Percentiles rank a stretch among this genome's conserved stretches.
Evolutionary conservation across 2,888 invertebrate species (phyloP).

Genomic region (Caenorhabditis macrosperma): DNA sequence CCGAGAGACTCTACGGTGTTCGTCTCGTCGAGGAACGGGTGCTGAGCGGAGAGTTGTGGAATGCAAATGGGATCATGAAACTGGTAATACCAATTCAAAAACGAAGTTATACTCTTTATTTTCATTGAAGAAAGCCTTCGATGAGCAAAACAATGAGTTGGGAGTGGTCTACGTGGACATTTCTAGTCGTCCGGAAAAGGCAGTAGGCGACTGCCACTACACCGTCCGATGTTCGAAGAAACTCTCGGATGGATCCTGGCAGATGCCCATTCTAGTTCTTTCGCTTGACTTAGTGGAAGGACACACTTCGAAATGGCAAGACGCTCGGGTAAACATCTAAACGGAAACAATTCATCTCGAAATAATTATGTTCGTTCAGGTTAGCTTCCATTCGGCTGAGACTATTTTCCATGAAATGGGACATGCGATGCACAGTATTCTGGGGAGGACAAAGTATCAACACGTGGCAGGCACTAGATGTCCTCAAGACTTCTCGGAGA

Average conservation of each 20-base stretch:
- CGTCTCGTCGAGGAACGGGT: conserved; percentile 84
- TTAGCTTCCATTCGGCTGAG: conserved; percentile 84
- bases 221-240: conserved; percentile 94
- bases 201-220: conserved; percentile 97
- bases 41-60: conserved; percentile 63
- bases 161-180: conserved; percentile 98
- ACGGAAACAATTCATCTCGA: not conserved
- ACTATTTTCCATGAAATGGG: conserved; percentile 99
- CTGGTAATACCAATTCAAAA: conserved; percentile 31
- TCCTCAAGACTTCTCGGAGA: conserved; percentile 96
- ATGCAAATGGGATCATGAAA: conserved; percentile 52
- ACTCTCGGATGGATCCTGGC: conserved; percentile 68
- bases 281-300: conserved; percentile 69
- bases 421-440: conserved; percentile 98
- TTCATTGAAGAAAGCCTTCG: conserved; percentile 84
- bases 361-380: conserved; percentile 21
- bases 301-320: conserved; percentile 40
- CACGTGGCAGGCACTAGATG: conserved; percentile 95
- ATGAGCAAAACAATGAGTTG: conserved; percentile 86
- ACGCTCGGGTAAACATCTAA: conserved; percentile 19
- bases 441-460: conserved; percentile 94
- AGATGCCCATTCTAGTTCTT: conserved; percentile 77
- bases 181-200: conserved; percentile 92
- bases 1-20: conserved; percentile 89
- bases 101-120: too few relatives aligned